Conservation (phyloP, 2,113 vertebrate species). For the Andinoacara biseriatus region DNA sequence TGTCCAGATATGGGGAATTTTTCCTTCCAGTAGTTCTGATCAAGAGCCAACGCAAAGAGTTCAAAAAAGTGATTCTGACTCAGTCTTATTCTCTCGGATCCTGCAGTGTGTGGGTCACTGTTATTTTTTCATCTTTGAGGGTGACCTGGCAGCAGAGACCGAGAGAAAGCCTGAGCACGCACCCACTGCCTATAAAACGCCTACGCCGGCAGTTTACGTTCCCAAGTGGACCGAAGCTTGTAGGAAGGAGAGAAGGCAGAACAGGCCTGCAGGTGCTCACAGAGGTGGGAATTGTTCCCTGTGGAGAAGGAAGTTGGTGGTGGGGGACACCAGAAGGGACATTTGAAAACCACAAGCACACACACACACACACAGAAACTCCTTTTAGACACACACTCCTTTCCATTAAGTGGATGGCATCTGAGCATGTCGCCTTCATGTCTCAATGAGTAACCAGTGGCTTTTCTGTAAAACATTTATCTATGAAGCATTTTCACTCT, state of each 20-base stretch:
- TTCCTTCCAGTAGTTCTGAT: conserved; percentile 45
- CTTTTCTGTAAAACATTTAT: not conserved
- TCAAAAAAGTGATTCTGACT: conserved; percentile 20
- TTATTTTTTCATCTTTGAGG: conserved; percentile 31
- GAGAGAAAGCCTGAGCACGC: conserved; percentile 9
- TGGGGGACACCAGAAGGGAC: not conserved
- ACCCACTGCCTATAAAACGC: conserved; percentile 61
- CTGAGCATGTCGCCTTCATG: not conserved
- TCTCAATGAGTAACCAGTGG: not conserved
- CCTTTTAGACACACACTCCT: not conserved
- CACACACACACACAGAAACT: not conserved
- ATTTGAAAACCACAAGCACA: conserved; percentile 33
- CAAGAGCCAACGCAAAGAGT: conserved; percentile 49
- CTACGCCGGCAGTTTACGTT: conserved; percentile 55
- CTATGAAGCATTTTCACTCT: not conserved
- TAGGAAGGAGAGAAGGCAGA: conserved; percentile 39
- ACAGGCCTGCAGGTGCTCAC: conserved; percentile 63
- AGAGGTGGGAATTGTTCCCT: conserved; percentile 67
- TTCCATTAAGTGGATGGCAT: not conserved
- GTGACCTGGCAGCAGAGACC: conserved; percentile 61
- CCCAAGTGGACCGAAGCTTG: conserved; percentile 60
- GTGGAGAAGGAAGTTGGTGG: conserved; percentile 18
- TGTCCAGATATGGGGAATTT: conserved; percentile 12
- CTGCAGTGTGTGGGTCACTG: conserved; percentile 48
- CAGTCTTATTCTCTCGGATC: conserved; percentile 33